These are phyloP conservation scores for Pedicia rivosa DNA, from an alignment of 2,888 invertebrate genomes.

Conservation along the genomic window DNA sequence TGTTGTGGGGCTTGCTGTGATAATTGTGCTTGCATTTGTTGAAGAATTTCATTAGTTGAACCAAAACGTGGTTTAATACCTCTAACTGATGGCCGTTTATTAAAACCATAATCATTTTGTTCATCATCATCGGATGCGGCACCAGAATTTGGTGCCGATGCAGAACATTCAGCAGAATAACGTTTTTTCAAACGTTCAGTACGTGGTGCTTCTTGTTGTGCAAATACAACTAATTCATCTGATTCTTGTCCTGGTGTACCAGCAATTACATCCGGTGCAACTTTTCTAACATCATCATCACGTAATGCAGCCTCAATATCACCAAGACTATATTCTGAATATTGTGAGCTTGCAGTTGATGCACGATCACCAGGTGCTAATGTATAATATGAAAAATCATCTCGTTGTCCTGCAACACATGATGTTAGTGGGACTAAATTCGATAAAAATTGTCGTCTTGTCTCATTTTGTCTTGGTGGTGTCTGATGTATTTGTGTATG, in stretches of 20 bases:
- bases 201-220: constrained; percentile 66
- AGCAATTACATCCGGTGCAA: constrained; percentile 63
- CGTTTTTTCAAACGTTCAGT: constrained; percentile 71
- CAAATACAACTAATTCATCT: constrained; percentile 70
- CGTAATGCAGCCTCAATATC: constrained; percentile 40
- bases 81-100: constrained; percentile 72
- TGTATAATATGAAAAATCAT: constrained; percentile 40
- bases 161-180: constrained; percentile 39
- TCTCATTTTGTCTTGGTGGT: constrained; percentile 38
- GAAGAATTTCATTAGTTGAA: constrained; percentile 61
- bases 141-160: constrained; percentile 17
- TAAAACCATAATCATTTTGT: constrained; percentile 80
- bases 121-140: constrained; percentile 47
- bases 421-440: constrained; percentile 63
- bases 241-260: constrained; percentile 41
- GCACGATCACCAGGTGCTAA: constrained; percentile 41
- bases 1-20: constrained; percentile 27
- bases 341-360: constrained; percentile 40
- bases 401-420: constrained; percentile 49
- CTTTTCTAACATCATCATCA: constrained; percentile 34
- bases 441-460: constrained; percentile 61
- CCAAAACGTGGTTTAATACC: constrained; percentile 80
- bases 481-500: constrained; percentile 29
- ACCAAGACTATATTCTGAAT: constrained; percentile 51
- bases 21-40: constrained; percentile 62